These are phyloP conservation scores for Schizothorax lantsangensis DNA, from an alignment of 2,797 vertebrate genomes.

Conservation along the genomic window DNA sequence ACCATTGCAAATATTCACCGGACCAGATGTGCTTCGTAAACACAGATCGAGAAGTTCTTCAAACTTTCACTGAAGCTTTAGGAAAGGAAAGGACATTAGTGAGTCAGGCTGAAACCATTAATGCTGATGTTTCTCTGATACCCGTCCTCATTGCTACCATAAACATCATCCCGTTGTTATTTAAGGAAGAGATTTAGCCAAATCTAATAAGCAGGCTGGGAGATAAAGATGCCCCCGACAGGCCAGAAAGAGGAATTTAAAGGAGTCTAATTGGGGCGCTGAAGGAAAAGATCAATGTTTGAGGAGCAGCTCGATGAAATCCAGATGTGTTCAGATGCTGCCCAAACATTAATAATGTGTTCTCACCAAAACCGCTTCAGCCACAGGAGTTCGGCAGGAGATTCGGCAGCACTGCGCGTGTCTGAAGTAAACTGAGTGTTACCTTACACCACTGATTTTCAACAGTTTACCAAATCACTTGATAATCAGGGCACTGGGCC, in stretches of 20 bases:
- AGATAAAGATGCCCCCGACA: constrained; percentile 69
- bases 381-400: constrained; percentile 66
- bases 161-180: constrained; percentile 48
- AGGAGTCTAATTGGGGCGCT: constrained; percentile 81
- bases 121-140: constrained; percentile 47
- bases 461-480: constrained; percentile 37
- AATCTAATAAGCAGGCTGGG: constrained; percentile 67
- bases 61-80: constrained; percentile 63
- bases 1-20: constrained; percentile 62
- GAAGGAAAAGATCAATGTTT: constrained; percentile 80
- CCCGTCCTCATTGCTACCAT: constrained; percentile 61
- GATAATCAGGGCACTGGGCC: neutral
- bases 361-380: constrained; percentile 73
- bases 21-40: constrained; percentile 74
- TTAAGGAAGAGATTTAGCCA: constrained; percentile 53
- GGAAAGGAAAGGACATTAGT: constrained; percentile 45
- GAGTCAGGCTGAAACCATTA: constrained; percentile 57
- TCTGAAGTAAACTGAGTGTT: constrained; percentile 22
- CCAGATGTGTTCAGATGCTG: constrained; percentile 79
- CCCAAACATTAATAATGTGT: constrained; percentile 79
- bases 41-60: constrained; percentile 71
- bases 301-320: constrained; percentile 79
- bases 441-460: constrained; percentile 10
- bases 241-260: constrained; percentile 77
- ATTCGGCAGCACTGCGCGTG: neutral